Percentiles rank a stretch among this genome's conserved stretches.
Conservation (phyloP, 1,140 invertebrate species). For the Branchinecta lindahli region DNA sequence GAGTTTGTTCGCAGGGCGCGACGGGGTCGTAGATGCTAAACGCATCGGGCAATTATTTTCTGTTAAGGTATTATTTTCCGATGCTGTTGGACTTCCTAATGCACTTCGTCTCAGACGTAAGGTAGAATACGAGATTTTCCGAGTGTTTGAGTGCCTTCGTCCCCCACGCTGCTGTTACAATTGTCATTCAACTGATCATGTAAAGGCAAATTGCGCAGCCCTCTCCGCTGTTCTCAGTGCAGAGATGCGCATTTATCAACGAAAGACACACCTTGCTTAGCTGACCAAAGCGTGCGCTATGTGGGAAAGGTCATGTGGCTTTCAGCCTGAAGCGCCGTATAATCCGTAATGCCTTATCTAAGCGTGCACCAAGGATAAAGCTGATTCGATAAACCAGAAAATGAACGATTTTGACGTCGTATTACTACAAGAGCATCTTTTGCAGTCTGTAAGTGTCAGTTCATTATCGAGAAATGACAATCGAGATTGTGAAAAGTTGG, state of each 20-base stretch:
- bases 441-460: background rate
- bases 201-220: constrained; percentile 1
- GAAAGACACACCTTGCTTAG: constrained; percentile 4
- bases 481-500: too few relatives aligned
- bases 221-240: background rate
- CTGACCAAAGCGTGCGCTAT: constrained; percentile 7
- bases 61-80: background rate
- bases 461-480: background rate
- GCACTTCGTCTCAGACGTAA: constrained; percentile 4
- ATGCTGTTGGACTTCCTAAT: background rate
- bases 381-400: constrained; percentile 2
- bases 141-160: constrained; percentile 3
- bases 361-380: constrained; percentile 4
- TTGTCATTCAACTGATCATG: constrained; percentile 1
- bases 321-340: constrained; percentile 7
- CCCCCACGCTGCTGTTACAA: constrained; percentile 3
- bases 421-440: constrained; percentile 5
- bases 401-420: constrained; percentile 5
- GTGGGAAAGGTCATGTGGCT: background rate
- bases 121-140: constrained; percentile 8
- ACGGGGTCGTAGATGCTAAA: background rate
- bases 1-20: background rate
- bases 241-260: constrained; percentile 4
- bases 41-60: background rate
- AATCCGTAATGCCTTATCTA: background rate